Base-by-base conservation (phyloP, 2,888 invertebrate genomes). In the Cephalotes varians region DNA sequence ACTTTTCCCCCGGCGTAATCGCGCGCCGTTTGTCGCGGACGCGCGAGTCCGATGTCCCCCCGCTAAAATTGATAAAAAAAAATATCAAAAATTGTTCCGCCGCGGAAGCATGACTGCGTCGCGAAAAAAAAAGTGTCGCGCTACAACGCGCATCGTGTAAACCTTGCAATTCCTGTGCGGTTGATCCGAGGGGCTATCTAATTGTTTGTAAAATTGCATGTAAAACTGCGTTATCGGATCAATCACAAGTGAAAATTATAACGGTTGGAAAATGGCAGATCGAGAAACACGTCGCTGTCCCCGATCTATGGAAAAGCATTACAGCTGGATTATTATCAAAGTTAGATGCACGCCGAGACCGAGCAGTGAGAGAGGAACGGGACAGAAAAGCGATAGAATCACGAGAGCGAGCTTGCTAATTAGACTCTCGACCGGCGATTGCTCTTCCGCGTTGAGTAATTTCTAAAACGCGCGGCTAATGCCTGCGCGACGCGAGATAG, bases 271-370 rank as follows among this genome's bases (percentile, higher is more conserved):
- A n/a, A n/a, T n/a, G n/a, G 34, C 54, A 34, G 4, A 67, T 56
- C 69, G 69, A 56, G 54, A 34, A 69, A 56, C 69, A 71, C 31
- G 44, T 71, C 56, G 56, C 40, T 21, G 56, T 56, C 18, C 67
- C 31, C 31, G 74, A 69, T 69, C 67, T 28, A 34, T 25, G 10
- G 15, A n/a, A 18, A 54, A 44, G 40, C 25, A 47, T 79, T 58
- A 71, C 18, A 2, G 1, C 21, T 18, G n/a, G 34, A 21, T 79
- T 79, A 79, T 58, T 71, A 44, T 79, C 71, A 71, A 79, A 79
- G 77, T 79, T 77, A 12, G 34, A 47, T 34, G 77, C 44, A 25
- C 18, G 21, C 31, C 21, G 18, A 1, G 40, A 10, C 9, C 4
- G n/a, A 18, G 37, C 31, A 21, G 25, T 3, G 40, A 5, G 47